These are phyloP conservation scores for Armadillidium nasatum DNA, from an alignment of 1,140 invertebrate genomes.

Conservation along the genomic window DNA sequence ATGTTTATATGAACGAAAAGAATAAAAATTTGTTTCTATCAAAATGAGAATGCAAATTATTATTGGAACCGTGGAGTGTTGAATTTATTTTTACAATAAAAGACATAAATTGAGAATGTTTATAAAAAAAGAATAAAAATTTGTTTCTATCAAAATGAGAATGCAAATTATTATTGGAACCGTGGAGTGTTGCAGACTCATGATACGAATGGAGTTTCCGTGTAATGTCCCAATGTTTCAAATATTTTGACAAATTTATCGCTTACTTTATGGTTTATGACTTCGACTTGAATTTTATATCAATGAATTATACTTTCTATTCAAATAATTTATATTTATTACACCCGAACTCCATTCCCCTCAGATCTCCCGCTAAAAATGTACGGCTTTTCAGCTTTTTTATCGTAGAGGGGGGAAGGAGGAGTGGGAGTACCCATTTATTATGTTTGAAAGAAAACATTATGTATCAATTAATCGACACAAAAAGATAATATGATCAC, in stretches of 20 bases:
- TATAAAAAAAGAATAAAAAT: too few relatives aligned
- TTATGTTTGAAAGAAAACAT: constrained; percentile 2
- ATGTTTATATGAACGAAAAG: too few relatives aligned
- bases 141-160: too few relatives aligned
- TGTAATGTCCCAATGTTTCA: not conserved
- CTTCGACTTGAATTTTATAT: constrained; percentile 1
- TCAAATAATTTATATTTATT: not conserved
- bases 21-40: too few relatives aligned
- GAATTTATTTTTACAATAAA: too few relatives aligned
- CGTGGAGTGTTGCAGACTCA: not conserved
- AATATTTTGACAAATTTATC: constrained; percentile 7
- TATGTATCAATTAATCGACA: not conserved
- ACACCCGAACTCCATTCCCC: not conserved
- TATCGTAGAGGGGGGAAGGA: not conserved
- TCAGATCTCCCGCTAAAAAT: too few relatives aligned
- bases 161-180: constrained; percentile 2
- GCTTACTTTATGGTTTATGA: constrained; percentile 5
- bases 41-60: not conserved
- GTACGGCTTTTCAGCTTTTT: too few relatives aligned
- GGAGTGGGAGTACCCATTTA: not conserved
- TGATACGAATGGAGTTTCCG: not conserved
- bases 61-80: not conserved
- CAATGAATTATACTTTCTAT: constrained; percentile 7
- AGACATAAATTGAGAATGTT: too few relatives aligned
- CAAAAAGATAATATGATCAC: not conserved